Base-by-base conservation (phyloP, 2,888 invertebrate genomes). In the Pinctada fucata region DNA sequence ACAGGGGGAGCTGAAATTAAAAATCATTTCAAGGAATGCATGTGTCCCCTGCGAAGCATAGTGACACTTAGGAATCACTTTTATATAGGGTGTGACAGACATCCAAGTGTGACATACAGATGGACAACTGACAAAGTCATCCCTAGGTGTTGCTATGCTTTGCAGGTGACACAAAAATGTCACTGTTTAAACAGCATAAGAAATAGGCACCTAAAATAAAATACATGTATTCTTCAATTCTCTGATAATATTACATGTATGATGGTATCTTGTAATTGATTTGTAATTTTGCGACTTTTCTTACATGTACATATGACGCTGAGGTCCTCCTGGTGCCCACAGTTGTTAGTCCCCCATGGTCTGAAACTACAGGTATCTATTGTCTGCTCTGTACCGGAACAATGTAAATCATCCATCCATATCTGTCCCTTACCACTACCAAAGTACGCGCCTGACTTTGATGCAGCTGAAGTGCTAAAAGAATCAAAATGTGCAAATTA, bases 291-390 rank as follows among this genome's bases (percentile, higher is more conserved):
- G 31, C 31, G 1, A 31, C 1, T 8, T 16, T 8, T 6, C 76
- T 51, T 67, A 80, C 80, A 69, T 71, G 71, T 81, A 77, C 88
- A 88, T n/a, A 78, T 77, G 6, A 87, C 86, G 16, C 88, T 85
- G 8, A 85, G 86, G 75, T 87, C 88, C 69, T 88, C 88, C 4
- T 79, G 69, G 63, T 87, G 88, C n/a, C 82, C 82, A 76, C 88
- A 88, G 74, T 88, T 84, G 70, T 80, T 77, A 31, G 79, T 72
- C 1, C 84, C 87, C 83, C 86, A 85, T n/a, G 79, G 72, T 6
- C 82, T 80, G 76, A 82, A 82, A 5, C 65, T 31, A 79, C 88
- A 88, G 5, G 77, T 75, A 65, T 79, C 84, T 0, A 87, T 68
- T 31, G 77, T 82, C 3, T 75, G 69, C 80, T 88, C 88, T 2